Conservation (phyloP, 2,888 invertebrate genomes). For the Neoitamus cyanurus region DNA sequence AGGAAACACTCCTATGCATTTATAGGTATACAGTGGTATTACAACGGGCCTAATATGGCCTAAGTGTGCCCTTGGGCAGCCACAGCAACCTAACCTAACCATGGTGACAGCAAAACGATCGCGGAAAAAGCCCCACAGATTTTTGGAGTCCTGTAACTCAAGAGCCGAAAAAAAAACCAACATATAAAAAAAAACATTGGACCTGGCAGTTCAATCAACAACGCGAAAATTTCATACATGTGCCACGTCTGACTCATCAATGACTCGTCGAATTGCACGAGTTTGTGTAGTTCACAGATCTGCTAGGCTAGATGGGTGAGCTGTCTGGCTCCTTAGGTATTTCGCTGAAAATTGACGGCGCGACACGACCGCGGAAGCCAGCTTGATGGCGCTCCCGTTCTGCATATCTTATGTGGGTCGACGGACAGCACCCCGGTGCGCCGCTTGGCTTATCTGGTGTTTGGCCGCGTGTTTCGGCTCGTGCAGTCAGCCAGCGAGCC, state of each 20-base stretch:
- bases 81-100: too few species aligned
- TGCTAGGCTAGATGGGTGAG: neutral
- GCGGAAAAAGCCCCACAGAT: too few species aligned
- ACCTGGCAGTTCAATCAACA: too few species aligned
- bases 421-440: neutral
- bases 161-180: too few species aligned
- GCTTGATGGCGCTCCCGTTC: neutral
- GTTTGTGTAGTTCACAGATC: neutral
- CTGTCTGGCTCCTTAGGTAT: neutral
- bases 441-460: neutral
- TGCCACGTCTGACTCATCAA: neutral
- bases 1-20: too few species aligned
- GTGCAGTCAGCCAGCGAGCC: neutral
- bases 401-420: neutral
- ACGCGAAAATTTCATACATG: too few species aligned
- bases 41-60: too few species aligned
- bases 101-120: too few species aligned
- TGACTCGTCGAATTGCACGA: neutral
- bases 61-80: too few species aligned
- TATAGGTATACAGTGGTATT: too few species aligned
- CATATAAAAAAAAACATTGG: too few species aligned
- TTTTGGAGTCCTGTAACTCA: too few species aligned
- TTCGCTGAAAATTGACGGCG: neutral
- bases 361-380: neutral
- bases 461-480: neutral